Percentiles rank a stretch among this genome's conserved stretches.
phyloP scores from a whole-genome alignment of 2,113 vertebrate species.

The Thamnophis sirtalis region DNA sequence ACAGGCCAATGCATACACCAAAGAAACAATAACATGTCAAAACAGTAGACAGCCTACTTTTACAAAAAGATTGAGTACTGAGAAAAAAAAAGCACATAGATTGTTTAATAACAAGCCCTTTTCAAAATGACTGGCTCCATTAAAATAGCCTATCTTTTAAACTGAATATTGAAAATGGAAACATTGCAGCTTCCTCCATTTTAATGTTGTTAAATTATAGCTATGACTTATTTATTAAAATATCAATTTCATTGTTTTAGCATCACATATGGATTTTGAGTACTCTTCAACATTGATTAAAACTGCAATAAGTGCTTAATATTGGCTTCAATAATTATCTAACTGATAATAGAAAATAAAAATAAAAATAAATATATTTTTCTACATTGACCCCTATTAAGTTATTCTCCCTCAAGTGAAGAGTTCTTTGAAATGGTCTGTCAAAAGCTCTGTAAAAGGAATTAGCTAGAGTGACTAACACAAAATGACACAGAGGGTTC shows the following conservation, averaged over 20 bases:
- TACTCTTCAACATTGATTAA: background rate
- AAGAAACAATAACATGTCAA: background rate
- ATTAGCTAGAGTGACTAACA: background rate
- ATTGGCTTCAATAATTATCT: background rate
- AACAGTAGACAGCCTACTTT: background rate
- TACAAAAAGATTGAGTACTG: background rate
- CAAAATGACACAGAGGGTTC: background rate
- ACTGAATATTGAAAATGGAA: background rate
- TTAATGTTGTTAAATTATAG: background rate
- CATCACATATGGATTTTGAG: background rate
- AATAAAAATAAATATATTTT: background rate
- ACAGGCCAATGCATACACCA: background rate
- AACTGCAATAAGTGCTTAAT: background rate
- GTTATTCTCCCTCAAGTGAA: background rate
- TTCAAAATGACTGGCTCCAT: background rate
- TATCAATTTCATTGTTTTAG: background rate
- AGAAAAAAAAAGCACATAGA: background rate
- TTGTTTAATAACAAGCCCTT: background rate
- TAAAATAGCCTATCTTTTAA: background rate
- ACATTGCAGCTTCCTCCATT: accelerated
- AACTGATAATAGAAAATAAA: background rate
- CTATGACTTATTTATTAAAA: background rate
- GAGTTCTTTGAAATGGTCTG: background rate
- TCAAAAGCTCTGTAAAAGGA: background rate
- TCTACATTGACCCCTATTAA: background rate